Conservation (phyloP, 2,113 vertebrate genomes). For the Oophaga pumilio region DNA sequence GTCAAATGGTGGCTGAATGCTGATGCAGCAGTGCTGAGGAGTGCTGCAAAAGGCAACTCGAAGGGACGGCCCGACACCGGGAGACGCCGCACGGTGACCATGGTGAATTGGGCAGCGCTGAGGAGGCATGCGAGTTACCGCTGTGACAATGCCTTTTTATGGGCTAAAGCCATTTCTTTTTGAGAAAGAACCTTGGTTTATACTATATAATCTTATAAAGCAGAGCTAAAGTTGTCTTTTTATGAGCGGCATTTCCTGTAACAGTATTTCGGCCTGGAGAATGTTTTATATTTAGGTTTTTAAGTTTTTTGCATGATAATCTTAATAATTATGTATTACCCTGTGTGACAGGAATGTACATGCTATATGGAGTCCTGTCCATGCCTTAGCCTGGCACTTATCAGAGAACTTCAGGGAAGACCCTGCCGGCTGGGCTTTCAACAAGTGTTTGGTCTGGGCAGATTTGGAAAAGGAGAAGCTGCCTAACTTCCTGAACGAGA, state of each 20-base stretch:
- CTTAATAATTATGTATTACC: background rate
- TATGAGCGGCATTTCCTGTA: background rate
- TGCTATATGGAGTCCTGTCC: constrained; percentile 81
- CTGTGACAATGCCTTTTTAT: background rate
- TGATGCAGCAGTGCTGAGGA: too few relatives aligned
- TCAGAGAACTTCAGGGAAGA: constrained; percentile 78
- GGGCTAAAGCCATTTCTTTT: too few relatives aligned
- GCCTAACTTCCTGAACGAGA: constrained; percentile 81
- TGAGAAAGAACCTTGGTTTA: too few relatives aligned
- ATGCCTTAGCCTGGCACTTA: constrained; percentile 93
- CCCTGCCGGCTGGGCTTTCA: constrained; percentile 78
- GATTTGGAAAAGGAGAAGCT: constrained; percentile 74
- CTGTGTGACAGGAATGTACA: constrained; percentile 75
- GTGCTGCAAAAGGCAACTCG: too few relatives aligned
- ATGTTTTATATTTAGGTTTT: background rate
- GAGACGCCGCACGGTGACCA: too few relatives aligned
- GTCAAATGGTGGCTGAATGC: too few relatives aligned
- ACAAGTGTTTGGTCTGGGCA: constrained; percentile 82
- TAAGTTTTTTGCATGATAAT: background rate
- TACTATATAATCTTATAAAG: too few relatives aligned
- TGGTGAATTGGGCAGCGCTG: too few relatives aligned
- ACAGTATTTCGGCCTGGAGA: background rate
- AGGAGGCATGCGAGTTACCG: too few relatives aligned
- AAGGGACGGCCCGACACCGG: too few relatives aligned
- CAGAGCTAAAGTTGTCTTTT: background rate